Conservation (phyloP, 2,888 invertebrate genomes). For the Drosophila leonis region DNA sequence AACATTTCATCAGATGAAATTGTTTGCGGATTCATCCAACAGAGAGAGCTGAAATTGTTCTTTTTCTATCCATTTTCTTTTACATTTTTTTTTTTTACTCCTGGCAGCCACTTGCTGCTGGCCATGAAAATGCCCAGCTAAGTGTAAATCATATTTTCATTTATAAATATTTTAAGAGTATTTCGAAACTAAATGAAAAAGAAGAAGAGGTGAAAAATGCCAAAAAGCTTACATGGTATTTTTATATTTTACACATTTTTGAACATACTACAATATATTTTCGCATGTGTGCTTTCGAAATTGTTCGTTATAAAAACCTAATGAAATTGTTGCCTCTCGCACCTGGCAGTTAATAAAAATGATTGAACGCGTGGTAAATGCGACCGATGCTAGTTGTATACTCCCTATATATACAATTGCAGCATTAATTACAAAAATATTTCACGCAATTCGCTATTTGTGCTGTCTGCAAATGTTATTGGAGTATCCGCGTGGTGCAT, state of each 20-base stretch:
- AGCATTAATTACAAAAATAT: slow-evolving; percentile 49
- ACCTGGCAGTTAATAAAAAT: slow-evolving; percentile 25
- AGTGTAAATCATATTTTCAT: slow-evolving; percentile 29
- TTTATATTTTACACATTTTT: slow-evolving; percentile 17
- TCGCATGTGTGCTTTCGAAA: neutral
- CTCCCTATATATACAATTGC: neutral
- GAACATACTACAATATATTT: slow-evolving; percentile 19
- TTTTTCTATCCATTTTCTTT: slow-evolving; percentile 8
- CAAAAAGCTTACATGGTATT: slow-evolving; percentile 8
- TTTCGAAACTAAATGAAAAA: slow-evolving; percentile 21
- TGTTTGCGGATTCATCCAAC: slow-evolving; percentile 5
- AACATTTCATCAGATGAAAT: slow-evolving; percentile 12
- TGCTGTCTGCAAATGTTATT: slow-evolving; percentile 22
- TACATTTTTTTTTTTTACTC: neutral
- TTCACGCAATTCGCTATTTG: slow-evolving; percentile 9
- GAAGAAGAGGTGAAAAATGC: neutral
- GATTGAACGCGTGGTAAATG: slow-evolving; percentile 6
- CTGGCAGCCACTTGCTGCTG: slow-evolving; percentile 4
- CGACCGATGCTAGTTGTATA: neutral
- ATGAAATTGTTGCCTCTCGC: slow-evolving; percentile 10
- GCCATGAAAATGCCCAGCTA: slow-evolving; percentile 17
- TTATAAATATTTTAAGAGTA: slow-evolving; percentile 30
- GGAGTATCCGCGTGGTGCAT: neutral
- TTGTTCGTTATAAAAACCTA: neutral
- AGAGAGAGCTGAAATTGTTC: neutral